A percentile compares a stretch with the other conserved stretches of the same genome.
Evolutionary conservation across 1,140 invertebrate species (phyloP).

Genomic region (Diorhabda sublineata): DNA sequence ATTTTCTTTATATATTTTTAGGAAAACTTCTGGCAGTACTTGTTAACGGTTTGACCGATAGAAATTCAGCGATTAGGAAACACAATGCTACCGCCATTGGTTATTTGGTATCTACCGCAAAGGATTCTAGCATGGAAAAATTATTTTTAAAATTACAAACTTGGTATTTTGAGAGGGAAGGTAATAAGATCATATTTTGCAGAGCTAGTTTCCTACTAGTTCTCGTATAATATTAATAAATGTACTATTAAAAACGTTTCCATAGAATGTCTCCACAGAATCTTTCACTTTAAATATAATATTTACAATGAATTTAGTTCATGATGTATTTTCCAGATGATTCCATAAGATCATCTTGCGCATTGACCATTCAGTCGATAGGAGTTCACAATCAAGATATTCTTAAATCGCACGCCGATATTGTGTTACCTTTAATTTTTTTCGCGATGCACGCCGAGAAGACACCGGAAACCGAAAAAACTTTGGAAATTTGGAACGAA

Average conservation of each 20-base stretch:
- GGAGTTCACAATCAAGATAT: slow-evolving; percentile 78
- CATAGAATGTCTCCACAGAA: too few species aligned
- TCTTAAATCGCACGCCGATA: slow-evolving; percentile 72
- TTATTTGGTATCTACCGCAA: slow-evolving; percentile 80
- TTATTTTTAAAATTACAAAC: slow-evolving; percentile 74
- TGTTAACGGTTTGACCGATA: slow-evolving; percentile 75
- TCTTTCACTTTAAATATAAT: too few species aligned
- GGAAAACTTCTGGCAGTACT: slow-evolving; percentile 76
- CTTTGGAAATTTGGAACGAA: slow-evolving; percentile 77
- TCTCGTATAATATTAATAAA: too few species aligned
- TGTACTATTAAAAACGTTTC: too few species aligned
- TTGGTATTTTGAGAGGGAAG: slow-evolving; percentile 68
- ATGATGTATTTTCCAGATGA: slow-evolving; percentile 53
- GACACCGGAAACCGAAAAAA: slow-evolving; percentile 57
- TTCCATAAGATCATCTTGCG: slow-evolving; percentile 67
- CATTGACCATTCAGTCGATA: slow-evolving; percentile 74
- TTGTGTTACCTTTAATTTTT: slow-evolving; percentile 78
- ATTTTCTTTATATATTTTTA: slow-evolving; percentile 26
- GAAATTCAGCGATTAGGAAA: slow-evolving; percentile 77
- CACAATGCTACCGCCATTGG: slow-evolving; percentile 79
- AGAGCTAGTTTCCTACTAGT: too few species aligned
- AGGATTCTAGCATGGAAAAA: slow-evolving; percentile 81
- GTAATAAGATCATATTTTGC: slow-evolving; percentile 30
- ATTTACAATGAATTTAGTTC: too few species aligned
- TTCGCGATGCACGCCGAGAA: slow-evolving; percentile 84